A percentile compares a stretch with the other conserved stretches of the same genome.
These are phyloP conservation scores for Hycleus phaleratus DNA, from an alignment of 1,140 invertebrate species.

Conservation along the genomic window DNA sequence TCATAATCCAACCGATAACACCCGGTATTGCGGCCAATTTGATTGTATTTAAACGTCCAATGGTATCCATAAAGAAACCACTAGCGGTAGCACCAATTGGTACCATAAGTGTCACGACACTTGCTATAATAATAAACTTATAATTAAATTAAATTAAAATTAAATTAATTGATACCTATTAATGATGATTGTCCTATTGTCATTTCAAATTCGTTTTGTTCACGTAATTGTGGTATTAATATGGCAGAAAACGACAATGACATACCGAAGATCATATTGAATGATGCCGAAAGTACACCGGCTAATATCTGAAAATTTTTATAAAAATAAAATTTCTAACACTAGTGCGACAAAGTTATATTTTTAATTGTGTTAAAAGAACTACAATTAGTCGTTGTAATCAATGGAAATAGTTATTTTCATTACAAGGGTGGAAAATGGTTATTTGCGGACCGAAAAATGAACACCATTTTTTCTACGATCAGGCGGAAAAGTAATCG, in stretches of 20 bases:
- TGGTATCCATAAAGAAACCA: slow-evolving; percentile 52
- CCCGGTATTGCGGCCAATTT: slow-evolving; percentile 53
- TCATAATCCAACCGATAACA: slow-evolving; percentile 53
- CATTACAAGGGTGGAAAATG: too few relatives aligned
- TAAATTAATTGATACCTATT: slow-evolving; percentile 40
- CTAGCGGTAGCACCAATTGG: slow-evolving; percentile 47
- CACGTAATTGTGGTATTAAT: slow-evolving; percentile 47
- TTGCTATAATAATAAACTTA: slow-evolving; percentile 42
- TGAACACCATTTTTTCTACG: too few relatives aligned
- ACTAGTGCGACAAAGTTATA: too few relatives aligned
- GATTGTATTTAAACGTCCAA: slow-evolving; percentile 56
- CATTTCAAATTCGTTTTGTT: slow-evolving; percentile 36
- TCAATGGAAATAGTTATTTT: too few relatives aligned
- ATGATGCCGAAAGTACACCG: slow-evolving; percentile 47
- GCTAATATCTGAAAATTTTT: slow-evolving; percentile 42
- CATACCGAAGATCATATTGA: slow-evolving; percentile 51
- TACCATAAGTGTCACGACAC: slow-evolving; percentile 47
- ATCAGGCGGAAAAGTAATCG: too few relatives aligned
- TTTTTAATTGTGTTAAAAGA: too few relatives aligned
- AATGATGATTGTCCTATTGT: slow-evolving; percentile 44
- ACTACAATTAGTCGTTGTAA: too few relatives aligned
- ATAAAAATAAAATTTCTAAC: too few relatives aligned
- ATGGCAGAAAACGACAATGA: slow-evolving; percentile 51
- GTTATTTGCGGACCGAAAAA: too few relatives aligned
- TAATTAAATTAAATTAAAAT: not conserved